Evolutionary conservation across 2,113 vertebrate species (phyloP).

Genomic region (Laticauda colubrina): DNA sequence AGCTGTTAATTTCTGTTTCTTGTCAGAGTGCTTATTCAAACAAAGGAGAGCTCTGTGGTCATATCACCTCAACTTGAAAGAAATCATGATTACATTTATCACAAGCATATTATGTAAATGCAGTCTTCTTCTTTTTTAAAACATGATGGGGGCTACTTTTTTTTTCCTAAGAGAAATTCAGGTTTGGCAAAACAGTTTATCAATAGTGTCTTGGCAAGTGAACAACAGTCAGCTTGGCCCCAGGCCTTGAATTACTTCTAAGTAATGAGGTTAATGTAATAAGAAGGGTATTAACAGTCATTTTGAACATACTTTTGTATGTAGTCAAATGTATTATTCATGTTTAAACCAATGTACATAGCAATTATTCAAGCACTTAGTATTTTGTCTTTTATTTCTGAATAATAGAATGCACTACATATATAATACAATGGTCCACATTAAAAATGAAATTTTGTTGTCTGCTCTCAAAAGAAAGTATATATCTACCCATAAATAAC

Average conservation of each 20-base stretch:
- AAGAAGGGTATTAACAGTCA: not conserved
- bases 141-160: slow-evolving; percentile 46
- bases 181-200: slow-evolving; percentile 53
- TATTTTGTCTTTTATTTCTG: slow-evolving; percentile 16
- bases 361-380: slow-evolving; percentile 33
- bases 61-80: slow-evolving; percentile 47
- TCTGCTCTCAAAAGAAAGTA: no score
- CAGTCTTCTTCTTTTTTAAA: slow-evolving; percentile 18
- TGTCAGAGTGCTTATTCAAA: slow-evolving; percentile 47
- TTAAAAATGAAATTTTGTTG: no score
- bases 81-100: slow-evolving; percentile 43
- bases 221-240: slow-evolving; percentile 45
- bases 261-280: slow-evolving; percentile 1
- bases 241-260: not conserved
- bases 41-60: slow-evolving; percentile 15
- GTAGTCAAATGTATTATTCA: slow-evolving; percentile 22
- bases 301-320: slow-evolving; percentile 22
- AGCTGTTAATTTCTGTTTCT: slow-evolving; percentile 38
- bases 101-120: slow-evolving; percentile 41
- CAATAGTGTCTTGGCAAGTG: slow-evolving; percentile 51
- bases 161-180: slow-evolving; percentile 44
- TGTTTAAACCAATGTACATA: slow-evolving; percentile 47
- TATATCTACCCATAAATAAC: no score
- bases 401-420: not conserved
- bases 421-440: no score